phyloP scores from a whole-genome alignment of 1,140 invertebrate genomes.

The Rhizoglyphus robini region DNA sequence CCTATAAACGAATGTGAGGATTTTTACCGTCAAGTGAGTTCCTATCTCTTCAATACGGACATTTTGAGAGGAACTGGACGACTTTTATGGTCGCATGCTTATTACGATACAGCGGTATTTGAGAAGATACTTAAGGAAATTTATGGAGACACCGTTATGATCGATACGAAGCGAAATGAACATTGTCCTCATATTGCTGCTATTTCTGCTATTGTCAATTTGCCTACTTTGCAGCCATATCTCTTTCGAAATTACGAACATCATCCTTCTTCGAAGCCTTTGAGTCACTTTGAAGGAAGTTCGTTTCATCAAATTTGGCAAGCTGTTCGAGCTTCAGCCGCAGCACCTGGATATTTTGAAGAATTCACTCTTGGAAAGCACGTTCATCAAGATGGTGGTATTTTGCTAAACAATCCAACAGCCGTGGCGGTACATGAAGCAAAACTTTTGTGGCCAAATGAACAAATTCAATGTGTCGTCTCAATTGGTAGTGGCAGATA shows the following conservation, averaged over 20 bases:
- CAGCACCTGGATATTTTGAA: constrained; percentile 82
- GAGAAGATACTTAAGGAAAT: constrained; percentile 55
- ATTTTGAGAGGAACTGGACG: constrained; percentile 56
- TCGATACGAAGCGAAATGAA: constrained; percentile 46
- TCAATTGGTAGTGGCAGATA: constrained; percentile 68
- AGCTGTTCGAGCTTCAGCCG: constrained; percentile 73
- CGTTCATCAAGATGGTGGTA: constrained; percentile 72
- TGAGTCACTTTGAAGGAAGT: constrained; percentile 61
- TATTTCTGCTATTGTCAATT: constrained; percentile 67
- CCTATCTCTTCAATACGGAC: constrained; percentile 55
- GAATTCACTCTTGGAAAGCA: constrained; percentile 60
- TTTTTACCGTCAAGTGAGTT: constrained; percentile 53
- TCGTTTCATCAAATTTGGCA: constrained; percentile 64
- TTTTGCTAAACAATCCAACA: constrained; percentile 79
- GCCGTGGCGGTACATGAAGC: constrained; percentile 78
- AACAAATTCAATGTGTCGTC: constrained; percentile 63
- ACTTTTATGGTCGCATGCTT: constrained; percentile 69
- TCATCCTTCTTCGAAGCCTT: constrained; percentile 48
- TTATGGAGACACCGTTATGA: constrained; percentile 50
- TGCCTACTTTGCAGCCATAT: constrained; percentile 60
- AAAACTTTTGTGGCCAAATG: constrained; percentile 64
- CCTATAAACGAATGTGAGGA: constrained; percentile 47
- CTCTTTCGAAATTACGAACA: constrained; percentile 79
- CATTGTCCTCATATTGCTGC: constrained; percentile 54
- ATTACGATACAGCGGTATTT: constrained; percentile 76